Evolutionary conservation across 2,888 invertebrate genomes (phyloP).

Genomic region (Scaptomyza polygonia): DNA sequence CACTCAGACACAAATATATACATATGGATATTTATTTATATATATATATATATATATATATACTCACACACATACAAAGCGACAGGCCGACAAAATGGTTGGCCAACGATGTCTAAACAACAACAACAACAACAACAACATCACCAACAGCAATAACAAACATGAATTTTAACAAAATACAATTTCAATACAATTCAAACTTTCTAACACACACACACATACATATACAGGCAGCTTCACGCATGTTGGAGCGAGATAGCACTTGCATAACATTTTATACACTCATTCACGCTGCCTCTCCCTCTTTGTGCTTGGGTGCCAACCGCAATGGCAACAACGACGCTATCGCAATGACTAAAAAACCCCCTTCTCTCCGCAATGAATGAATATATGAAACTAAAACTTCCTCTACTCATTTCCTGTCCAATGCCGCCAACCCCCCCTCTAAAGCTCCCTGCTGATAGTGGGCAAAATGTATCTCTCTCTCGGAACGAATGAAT

Average conservation of each 20-base stretch:
- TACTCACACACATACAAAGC: constrained; percentile 23
- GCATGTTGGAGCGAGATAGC: constrained; percentile 39
- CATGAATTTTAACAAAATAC: constrained; percentile 82
- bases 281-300: background rate
- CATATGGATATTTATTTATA: too few species aligned
- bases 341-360: constrained; percentile 64
- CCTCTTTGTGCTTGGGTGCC: constrained; percentile 35
- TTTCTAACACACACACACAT: constrained; percentile 72
- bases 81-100: constrained; percentile 78
- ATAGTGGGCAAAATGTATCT: constrained; percentile 78
- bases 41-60: constrained; percentile 11
- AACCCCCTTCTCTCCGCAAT: constrained; percentile 6
- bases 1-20: too few species aligned
- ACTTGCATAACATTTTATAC: constrained; percentile 31
- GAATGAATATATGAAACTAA: constrained; percentile 74
- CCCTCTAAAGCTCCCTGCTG: constrained; percentile 7
- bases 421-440: constrained; percentile 26
- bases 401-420: constrained; percentile 82
- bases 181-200: constrained; percentile 83
- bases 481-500: constrained; percentile 51
- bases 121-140: constrained; percentile 57
- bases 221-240: constrained; percentile 15
- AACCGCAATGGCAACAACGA: constrained; percentile 72
- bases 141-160: constrained; percentile 71
- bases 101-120: constrained; percentile 76